A percentile compares a stretch with the other conserved stretches of the same genome.
Conservation (phyloP, 2,888 invertebrate genomes). For the Bombylius discolor region DNA sequence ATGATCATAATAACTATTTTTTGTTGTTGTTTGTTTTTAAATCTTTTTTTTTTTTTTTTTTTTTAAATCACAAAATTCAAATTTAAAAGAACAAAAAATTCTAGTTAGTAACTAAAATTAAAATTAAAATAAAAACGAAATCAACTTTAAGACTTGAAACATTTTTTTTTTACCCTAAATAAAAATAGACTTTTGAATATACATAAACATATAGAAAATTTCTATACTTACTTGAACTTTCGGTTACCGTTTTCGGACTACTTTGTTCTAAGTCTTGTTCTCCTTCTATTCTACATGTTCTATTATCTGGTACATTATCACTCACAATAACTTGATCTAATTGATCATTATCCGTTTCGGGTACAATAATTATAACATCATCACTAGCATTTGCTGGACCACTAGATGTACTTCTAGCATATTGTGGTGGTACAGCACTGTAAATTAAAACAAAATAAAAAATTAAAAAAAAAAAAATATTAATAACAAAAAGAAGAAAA, state of each 20-base stretch:
- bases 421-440: constrained; percentile 38
- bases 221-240: constrained; percentile 47
- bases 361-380: constrained; percentile 43
- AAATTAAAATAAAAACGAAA: too few relatives aligned
- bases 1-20: too few relatives aligned
- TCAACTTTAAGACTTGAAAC: too few relatives aligned
- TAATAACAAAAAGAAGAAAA: neutral
- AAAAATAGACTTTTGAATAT: too few relatives aligned
- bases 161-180: too few relatives aligned
- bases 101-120: too few relatives aligned
- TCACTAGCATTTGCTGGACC: constrained; percentile 26
- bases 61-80: too few relatives aligned
- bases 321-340: constrained; percentile 20
- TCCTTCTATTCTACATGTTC: constrained; percentile 19
- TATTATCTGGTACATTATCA: constrained; percentile 19
- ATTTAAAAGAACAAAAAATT: too few relatives aligned
- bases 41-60: too few relatives aligned
- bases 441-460: constrained; percentile 4
- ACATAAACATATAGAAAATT: too few relatives aligned
- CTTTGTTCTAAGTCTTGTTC: constrained; percentile 37
- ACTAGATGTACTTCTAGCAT: constrained; percentile 20
- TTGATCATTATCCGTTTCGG: constrained; percentile 33
- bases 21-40: too few relatives aligned
- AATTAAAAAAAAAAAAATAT: neutral
- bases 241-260: constrained; percentile 44